These are phyloP conservation scores for Odontamblyopus rebecca DNA, from an alignment of 2,797 vertebrate genomes.

Conservation along the genomic window DNA sequence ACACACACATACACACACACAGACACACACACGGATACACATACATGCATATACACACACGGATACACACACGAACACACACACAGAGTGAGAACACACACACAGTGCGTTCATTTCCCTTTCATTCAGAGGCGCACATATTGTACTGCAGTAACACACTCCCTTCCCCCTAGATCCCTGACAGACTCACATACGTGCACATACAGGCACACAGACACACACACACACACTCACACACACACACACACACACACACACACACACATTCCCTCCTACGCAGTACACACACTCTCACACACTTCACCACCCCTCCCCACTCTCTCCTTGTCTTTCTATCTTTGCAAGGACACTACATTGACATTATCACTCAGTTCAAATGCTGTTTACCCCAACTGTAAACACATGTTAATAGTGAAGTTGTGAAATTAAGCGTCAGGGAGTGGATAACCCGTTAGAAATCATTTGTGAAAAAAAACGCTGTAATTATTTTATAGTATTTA, in stretches of 20 bases:
- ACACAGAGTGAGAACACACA: conserved; percentile 20
- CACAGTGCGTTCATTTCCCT: conserved; percentile 72
- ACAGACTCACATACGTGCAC: conserved; percentile 44
- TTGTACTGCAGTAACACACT: conserved; percentile 70
- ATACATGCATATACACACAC: conserved; percentile 54
- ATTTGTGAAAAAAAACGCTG: neutral
- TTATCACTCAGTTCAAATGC: conserved; percentile 23
- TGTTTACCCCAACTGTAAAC: neutral
- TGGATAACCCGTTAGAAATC: neutral
- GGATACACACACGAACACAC: conserved; percentile 53
- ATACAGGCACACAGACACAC: conserved; percentile 28
- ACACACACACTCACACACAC: conserved; percentile 23
- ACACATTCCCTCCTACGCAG: conserved; percentile 58
- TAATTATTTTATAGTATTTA: neutral
- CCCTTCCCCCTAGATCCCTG: conserved; percentile 59
- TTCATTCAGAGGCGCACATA: conserved; percentile 76
- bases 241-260: conserved; percentile 46
- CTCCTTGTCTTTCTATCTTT: conserved; percentile 20
- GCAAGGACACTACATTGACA: conserved; percentile 24
- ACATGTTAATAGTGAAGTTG: neutral
- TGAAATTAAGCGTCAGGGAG: neutral
- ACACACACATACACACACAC: conserved; percentile 37
- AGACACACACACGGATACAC: neutral
- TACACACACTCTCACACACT: conserved; percentile 39
- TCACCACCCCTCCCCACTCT: conserved; percentile 59